phyloP scores from a whole-genome alignment of 2,113 vertebrate genomes.

The Polypterus bichir region DNA sequence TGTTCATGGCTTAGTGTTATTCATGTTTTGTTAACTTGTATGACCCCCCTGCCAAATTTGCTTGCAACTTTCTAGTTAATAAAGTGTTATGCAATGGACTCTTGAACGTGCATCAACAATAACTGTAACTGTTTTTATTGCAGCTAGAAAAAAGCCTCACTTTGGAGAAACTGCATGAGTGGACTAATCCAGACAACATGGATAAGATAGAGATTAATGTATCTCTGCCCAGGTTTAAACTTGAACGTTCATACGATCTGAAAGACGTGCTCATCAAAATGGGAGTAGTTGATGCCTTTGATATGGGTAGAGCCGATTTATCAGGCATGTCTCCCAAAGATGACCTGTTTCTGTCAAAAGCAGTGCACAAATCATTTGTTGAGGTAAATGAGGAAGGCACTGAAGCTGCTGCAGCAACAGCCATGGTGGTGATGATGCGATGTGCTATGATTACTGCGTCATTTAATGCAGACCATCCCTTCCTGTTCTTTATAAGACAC shows the following conservation, averaged over 20 bases:
- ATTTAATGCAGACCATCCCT: constrained; percentile 47
- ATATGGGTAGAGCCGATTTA: constrained; percentile 35
- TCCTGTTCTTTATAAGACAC: constrained; percentile 52
- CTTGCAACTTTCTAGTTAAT: background rate
- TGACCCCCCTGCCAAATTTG: background rate
- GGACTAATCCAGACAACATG: constrained; percentile 40
- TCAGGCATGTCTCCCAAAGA: constrained; percentile 38
- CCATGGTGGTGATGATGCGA: constrained; percentile 23
- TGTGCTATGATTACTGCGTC: constrained; percentile 9
- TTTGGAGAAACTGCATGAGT: constrained; percentile 35
- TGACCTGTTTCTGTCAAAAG: constrained; percentile 38
- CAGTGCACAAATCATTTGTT: constrained; percentile 50
- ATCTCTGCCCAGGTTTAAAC: constrained; percentile 40
- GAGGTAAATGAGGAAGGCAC: constrained; percentile 57
- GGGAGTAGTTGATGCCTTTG: constrained; percentile 48
- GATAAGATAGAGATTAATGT: constrained; percentile 32
- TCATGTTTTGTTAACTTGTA: too few relatives aligned
- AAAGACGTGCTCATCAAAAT: constrained; percentile 29
- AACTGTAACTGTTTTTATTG: background rate
- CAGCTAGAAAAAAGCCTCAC: constrained; percentile 49
- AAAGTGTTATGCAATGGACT: background rate
- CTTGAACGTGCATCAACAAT: background rate
- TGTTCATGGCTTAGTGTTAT: too few relatives aligned
- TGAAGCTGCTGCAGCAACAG: constrained; percentile 39
- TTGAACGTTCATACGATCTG: constrained; percentile 44